Conservation (phyloP, 2,113 vertebrate genomes). For the Lota lota region DNA sequence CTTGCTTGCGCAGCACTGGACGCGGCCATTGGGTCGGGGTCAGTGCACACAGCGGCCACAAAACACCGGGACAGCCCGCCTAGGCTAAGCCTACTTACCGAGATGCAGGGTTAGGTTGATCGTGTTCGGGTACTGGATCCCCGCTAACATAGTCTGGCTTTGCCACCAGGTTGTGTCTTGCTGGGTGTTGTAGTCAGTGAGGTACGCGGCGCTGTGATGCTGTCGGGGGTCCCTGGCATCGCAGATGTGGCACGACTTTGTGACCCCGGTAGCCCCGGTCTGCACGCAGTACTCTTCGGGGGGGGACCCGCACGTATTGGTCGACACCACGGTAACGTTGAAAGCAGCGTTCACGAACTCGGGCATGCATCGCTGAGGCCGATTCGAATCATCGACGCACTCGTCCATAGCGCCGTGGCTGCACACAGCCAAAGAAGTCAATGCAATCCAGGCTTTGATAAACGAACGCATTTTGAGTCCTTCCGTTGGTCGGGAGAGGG, state of each 20-base stretch:
- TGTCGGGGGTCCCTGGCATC: conserved; percentile 82
- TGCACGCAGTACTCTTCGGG: conserved; percentile 98
- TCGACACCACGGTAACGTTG: conserved; percentile 90
- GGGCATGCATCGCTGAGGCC: conserved; percentile 92
- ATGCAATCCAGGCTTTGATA: too few relatives aligned
- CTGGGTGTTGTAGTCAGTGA: conserved; percentile 98
- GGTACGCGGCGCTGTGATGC: conserved; percentile 86
- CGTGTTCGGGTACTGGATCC: conserved; percentile 90
- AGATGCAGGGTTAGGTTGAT: conserved; percentile 97
- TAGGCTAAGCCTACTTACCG: conserved; percentile 72
- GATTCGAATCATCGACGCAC: conserved; percentile 76
- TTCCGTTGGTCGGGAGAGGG: background rate
- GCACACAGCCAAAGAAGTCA: conserved; percentile 28
- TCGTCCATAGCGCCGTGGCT: conserved; percentile 87
- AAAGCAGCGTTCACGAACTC: conserved; percentile 98
- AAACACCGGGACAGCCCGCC: too few relatives aligned
- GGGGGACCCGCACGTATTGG: conserved; percentile 92
- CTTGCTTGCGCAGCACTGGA: too few relatives aligned
- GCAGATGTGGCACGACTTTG: conserved; percentile 98
- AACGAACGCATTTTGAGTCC: conserved; percentile 43
- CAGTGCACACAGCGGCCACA: too few relatives aligned
- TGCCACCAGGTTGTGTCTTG: conserved; percentile 99
- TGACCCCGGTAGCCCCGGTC: conserved; percentile 96
- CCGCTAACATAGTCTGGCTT: conserved; percentile 96
- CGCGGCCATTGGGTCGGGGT: too few relatives aligned